These are phyloP conservation scores for Melinaea marsaeus DNA, from an alignment of 2,888 invertebrate species.

Conservation along the genomic window DNA sequence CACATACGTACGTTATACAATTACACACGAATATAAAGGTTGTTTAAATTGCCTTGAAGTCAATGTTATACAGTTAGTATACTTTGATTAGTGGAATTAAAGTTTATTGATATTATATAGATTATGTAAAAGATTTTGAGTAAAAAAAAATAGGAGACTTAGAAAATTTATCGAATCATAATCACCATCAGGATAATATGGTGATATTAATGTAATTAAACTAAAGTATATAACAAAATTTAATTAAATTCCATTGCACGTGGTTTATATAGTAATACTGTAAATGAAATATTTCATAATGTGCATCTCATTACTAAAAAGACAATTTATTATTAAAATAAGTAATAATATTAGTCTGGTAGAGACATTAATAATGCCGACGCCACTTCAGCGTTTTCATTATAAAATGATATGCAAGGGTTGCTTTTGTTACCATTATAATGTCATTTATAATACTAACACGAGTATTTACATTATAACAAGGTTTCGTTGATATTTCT, in stretches of 20 bases:
- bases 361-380: conserved; percentile 24
- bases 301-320: conserved; percentile 20
- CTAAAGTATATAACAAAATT: too few species aligned
- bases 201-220: too few species aligned
- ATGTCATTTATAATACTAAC: conserved; percentile 1
- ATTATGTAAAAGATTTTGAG: too few species aligned
- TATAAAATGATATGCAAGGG: conserved; percentile 32
- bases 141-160: too few species aligned
- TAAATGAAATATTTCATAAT: background rate
- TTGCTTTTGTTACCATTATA: conserved; percentile 26
- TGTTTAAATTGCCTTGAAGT: conserved; percentile 3
- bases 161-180: too few species aligned
- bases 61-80: too few species aligned
- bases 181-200: too few species aligned
- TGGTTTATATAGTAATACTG: background rate
- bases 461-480: background rate
- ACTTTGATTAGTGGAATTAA: too few species aligned
- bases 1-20: conserved; percentile 16
- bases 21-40: conserved; percentile 7
- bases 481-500: background rate
- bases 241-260: too few species aligned
- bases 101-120: too few species aligned
- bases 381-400: conserved; percentile 28
- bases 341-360: conserved; percentile 23
- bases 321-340: conserved; percentile 23